Evolutionary conservation across 2,113 vertebrate genomes (phyloP).

Genomic region (Tichodroma muraria): DNA sequence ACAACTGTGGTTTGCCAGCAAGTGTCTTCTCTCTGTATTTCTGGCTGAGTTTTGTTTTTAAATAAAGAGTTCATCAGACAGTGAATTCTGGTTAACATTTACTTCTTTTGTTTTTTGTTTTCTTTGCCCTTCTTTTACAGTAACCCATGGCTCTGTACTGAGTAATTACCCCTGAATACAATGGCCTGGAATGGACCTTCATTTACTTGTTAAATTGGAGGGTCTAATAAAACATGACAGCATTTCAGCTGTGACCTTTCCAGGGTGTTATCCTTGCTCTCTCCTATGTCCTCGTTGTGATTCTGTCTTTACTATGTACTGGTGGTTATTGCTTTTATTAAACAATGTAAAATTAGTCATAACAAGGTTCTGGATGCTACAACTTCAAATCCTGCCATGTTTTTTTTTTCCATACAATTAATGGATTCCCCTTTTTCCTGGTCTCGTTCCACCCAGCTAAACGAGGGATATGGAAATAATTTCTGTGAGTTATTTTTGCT

Average conservation of each 20-base stretch:
- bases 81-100: constrained; percentile 69
- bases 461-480: not conserved
- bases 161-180: constrained; percentile 85
- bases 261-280: constrained; percentile 36
- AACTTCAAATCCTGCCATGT: not conserved
- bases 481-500: constrained; percentile 42
- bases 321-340: constrained; percentile 31
- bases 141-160: constrained; percentile 99
- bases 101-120: constrained; percentile 56
- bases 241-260: constrained; percentile 56
- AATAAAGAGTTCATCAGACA: constrained; percentile 55
- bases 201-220: constrained; percentile 77
- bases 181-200: constrained; percentile 81
- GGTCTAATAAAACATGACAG: constrained; percentile 72
- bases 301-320: constrained; percentile 15
- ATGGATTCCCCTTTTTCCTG: not conserved
- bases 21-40: constrained; percentile 25
- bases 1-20: not conserved
- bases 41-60: constrained; percentile 43
- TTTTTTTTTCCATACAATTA: not conserved
- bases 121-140: constrained; percentile 94
- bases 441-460: not conserved
- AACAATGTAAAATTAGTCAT: constrained; percentile 15
- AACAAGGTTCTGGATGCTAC: constrained; percentile 15
- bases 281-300: constrained; percentile 2